Base-by-base conservation (phyloP, 1,140 invertebrate species). In the Cyrtorhinus lividipennis region DNA sequence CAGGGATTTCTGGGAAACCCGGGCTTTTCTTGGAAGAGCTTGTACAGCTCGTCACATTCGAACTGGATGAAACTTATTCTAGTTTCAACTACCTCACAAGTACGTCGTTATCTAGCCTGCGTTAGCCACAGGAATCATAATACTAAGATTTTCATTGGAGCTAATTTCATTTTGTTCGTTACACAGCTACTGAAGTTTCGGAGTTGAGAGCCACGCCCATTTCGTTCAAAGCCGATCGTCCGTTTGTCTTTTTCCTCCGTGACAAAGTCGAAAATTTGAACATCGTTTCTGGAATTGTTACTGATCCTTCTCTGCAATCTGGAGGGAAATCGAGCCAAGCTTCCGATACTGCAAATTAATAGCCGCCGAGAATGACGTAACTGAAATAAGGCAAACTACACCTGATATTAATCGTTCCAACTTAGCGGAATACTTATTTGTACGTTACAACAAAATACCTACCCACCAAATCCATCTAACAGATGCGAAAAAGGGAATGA, bases 161-260 rank as follows among this genome's bases (percentile, higher is more conserved):
- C n/a, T n/a, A n/a, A n/a, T 61, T n/a, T 53, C 24, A 26, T 56
- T 24, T 62, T 58, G n/a, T n/a, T n/a, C n/a, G 15, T 65, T n/a
- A 63, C 59, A 12, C 60, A 66, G 65, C 65, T 10, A 56, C 56
- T 15, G 44, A 46, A n/a, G 48, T 66, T 2, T 30, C 59, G 2
- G 62, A 44, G 18, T 15, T 63, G 44, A 38, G 61, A 24, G 15
- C 10, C n/a, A 24, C 44, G 13, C 13, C 48, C 15, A 22, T 38
- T 23, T 25, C 46, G 57, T 81, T 86, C 68, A 72, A 70, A 56
- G 79, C 80, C 1, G 78, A 86, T 63, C 81, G 79, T 66, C 83
- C 85, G 0, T 87, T 86, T 69, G 67, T 84, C 12, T 86, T 84
- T 69, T 81, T 82, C 68, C 80, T 87, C 24, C 68, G 80, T 15